phyloP scores from a whole-genome alignment of 2,113 vertebrate species.

The Talpa occidentalis region DNA sequence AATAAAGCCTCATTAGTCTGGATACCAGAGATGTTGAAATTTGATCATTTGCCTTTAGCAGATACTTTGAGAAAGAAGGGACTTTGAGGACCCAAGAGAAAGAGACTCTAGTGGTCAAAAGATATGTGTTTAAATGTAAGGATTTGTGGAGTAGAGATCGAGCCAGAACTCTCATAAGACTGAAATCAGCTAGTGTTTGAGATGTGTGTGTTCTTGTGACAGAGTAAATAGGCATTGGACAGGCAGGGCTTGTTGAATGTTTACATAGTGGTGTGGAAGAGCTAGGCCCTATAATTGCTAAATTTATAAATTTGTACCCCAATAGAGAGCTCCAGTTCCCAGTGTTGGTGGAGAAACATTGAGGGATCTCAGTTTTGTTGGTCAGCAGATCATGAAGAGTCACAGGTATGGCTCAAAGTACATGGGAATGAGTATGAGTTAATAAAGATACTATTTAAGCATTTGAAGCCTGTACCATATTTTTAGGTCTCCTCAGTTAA shows the following conservation, averaged over 20 bases:
- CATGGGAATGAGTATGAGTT: neutral
- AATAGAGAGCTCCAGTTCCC: neutral
- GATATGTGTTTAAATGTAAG: neutral
- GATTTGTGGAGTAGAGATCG: neutral
- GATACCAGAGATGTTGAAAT: neutral
- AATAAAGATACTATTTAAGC: neutral
- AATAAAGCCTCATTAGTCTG: neutral
- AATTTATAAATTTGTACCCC: neutral
- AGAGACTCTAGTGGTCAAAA: neutral
- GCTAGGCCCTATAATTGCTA: neutral
- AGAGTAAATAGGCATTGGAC: neutral
- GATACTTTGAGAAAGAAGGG: constrained; percentile 30
- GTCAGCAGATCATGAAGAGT: neutral
- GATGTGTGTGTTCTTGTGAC: neutral
- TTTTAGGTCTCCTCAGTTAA: constrained; percentile 14
- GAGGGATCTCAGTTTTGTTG: neutral
- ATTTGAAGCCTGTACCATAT: neutral
- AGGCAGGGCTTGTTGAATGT: neutral
- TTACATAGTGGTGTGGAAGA: neutral
- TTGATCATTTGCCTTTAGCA: neutral
- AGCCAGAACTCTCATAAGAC: neutral
- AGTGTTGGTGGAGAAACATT: neutral
- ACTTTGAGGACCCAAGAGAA: neutral
- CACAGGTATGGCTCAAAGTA: neutral
- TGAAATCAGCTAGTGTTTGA: neutral